A percentile compares a stretch with the other conserved stretches of the same genome.
Conservation (phyloP, 2,888 invertebrate genomes). For the Helobdella robusta region DNA sequence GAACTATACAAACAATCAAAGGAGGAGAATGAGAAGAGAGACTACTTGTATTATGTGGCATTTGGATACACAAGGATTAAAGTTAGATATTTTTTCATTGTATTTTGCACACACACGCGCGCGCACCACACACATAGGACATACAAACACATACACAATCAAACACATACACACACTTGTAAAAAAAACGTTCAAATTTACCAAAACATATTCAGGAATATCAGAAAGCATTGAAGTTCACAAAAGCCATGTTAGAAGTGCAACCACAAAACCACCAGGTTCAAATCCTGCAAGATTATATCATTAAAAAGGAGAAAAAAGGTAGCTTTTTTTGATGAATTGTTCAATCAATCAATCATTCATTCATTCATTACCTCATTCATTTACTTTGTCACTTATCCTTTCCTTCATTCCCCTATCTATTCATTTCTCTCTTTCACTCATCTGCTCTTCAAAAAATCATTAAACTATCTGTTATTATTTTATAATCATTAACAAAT, state of each 20-base stretch:
- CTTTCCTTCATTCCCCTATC: no score
- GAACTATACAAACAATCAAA: slow-evolving; percentile 53
- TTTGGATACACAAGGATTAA: slow-evolving; percentile 85
- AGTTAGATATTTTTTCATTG: slow-evolving; percentile 46
- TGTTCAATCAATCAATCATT: no score
- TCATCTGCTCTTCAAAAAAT: no score
- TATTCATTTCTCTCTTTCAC: no score
- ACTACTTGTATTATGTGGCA: slow-evolving; percentile 88
- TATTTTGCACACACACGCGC: background rate
- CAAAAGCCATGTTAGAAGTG: slow-evolving; percentile 67
- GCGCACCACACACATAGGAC: no score
- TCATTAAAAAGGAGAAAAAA: slow-evolving; percentile 81
- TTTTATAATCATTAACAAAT: no score
- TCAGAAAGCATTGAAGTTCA: slow-evolving; percentile 70
- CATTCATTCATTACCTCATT: no score
- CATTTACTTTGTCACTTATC: no score
- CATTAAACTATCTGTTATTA: no score
- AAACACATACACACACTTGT: no score
- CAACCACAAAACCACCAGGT: slow-evolving; percentile 85
- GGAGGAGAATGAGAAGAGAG: slow-evolving; percentile 68
- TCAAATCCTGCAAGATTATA: slow-evolving; percentile 65
- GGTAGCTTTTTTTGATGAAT: no score
- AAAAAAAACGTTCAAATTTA: background rate
- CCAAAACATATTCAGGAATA: slow-evolving; percentile 59
- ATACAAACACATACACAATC: no score